phyloP scores from a whole-genome alignment of 53 echinoderm and acorn worm genomes.

The Zoroaster sp. region DNA sequence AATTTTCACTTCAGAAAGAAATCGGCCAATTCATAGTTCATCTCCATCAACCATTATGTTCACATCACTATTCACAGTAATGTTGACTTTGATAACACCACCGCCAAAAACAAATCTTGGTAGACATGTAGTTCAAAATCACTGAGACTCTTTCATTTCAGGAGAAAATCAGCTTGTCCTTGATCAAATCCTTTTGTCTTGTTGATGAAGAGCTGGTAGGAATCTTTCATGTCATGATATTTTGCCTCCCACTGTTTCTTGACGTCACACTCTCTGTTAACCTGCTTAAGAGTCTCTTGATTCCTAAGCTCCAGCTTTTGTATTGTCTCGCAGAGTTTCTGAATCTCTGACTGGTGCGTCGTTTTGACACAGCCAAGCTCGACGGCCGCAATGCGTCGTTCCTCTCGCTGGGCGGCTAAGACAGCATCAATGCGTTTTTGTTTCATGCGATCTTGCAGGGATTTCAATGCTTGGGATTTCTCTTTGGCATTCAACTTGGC shows the following conservation, averaged over 20 bases:
- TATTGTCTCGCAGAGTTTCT: conserved; percentile 62
- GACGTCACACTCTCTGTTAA: conserved; percentile 66
- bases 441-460: conserved; percentile 53
- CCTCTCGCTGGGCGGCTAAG: conserved; percentile 64
- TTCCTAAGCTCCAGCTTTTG: conserved; percentile 62
- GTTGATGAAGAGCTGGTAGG: conserved; percentile 90
- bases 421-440: conserved; percentile 73
- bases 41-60: background rate
- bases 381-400: conserved; percentile 75
- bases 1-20: background rate
- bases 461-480: conserved; percentile 65
- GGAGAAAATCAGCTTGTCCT: conserved; percentile 92
- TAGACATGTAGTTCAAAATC: background rate
- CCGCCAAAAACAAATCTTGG: background rate
- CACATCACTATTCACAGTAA: background rate
- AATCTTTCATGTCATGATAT: conserved; percentile 66
- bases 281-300: conserved; percentile 63
- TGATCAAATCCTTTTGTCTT: conserved; percentile 81
- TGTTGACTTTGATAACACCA: too few species aligned
- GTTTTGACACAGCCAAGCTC: conserved; percentile 73
- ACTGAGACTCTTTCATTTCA: conserved; percentile 14
- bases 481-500: conserved; percentile 59
- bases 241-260: conserved; percentile 80
- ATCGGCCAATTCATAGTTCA: background rate
- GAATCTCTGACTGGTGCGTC: conserved; percentile 67